Base-by-base conservation (phyloP, 1,140 invertebrate species). In the Caenorhabditis tropicalis region DNA sequence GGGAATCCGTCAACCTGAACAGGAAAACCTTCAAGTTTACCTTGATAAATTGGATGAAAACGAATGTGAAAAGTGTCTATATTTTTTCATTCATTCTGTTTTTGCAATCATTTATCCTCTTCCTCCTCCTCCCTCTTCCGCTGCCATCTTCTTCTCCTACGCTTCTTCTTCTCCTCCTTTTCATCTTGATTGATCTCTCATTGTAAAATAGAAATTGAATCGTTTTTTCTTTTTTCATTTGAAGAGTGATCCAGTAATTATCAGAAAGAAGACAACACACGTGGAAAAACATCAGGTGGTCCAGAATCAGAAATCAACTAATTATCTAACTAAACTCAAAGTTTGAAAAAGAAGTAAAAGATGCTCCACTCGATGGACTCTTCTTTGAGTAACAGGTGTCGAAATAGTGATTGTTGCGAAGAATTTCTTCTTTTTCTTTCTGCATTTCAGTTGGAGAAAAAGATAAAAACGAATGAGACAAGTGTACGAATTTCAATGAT, bases 401-500 rank as follows among this genome's bases (percentile, higher is more conserved):
- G 10, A 31, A 33, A 70, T 21, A 58, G 29, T 70, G 60, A 36
- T 70, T 31, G 31, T 39, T 33, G 16, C n/a, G n/a, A n/a, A n/a
- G n/a, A n/a, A 70, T 10, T 36, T 70, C 39, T 51, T 7, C 15
- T n/a, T 21, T 51, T 51, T 16, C 49, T n/a, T 70, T 16, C n/a
- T 70, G 60, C 60, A 65, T n/a, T n/a, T n/a, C n/a, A n/a, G n/a
- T n/a, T n/a, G n/a, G 36, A 65, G 36, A 9, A 36, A 70, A 36
- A 70, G 31, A 39, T 36, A 19, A 70, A 70, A 70, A 33, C 36
- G 10, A 5, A 70, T n/a, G 16, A 36, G 60, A 70, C 60, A 70
- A 70, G 60, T 70, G 60, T 70, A 70, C 60, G 60, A 70, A 70
- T 36, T 70, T 70, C 31, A 70, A 70, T 70, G 60, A 70, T 70